Evolutionary conservation across 2,797 vertebrate genomes (phyloP), one percentile per base, ranked within the genome.

Genomic region (Pseudochirops cupreus): DNA sequence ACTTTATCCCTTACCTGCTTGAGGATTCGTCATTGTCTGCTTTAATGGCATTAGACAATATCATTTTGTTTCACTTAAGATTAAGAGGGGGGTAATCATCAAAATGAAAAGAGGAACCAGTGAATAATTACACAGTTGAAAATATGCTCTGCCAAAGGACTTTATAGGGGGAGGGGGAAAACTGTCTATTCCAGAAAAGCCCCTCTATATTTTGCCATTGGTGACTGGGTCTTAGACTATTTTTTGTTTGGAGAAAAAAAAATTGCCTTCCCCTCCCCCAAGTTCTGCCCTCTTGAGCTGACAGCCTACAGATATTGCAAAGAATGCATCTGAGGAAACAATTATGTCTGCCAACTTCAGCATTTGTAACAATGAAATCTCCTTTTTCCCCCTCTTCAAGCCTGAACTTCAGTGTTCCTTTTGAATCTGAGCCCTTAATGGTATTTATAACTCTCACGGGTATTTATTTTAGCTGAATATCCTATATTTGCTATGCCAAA

Each of bases 101-200:
- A 96, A 33, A 62, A 96, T 94, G 89, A 96, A 97, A 97, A 96
- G 97, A 95, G 14, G 98, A 98, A 97, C 96, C 52, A 94, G 89
- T 95, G 98, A 96, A 96, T 99, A 99, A 99, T 99, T 98, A 98
- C 94, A 98, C 90, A 95, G 95, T 97, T 93, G 97, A 97, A 98
- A 97, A 95, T 94, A 91, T 3, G 14, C 93, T 97, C 92, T 97
- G 97, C 95, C 98, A 97, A 54, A 53, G 89, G 93, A 97, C 59
- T 96, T 46, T n/a, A 92, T 96, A 95, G 59, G 93, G 90, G 93
- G 95, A 96, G 94, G 56, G 91, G 96, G 96, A 96, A 97, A 94
- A 74, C 92, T 91, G 13, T 82, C 1, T 92, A 39, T 97, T 97
- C 95, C 91, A 94, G 90, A 21, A 39, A 92, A 74, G 16, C 3